Evolutionary conservation across 2,888 invertebrate genomes (phyloP).

Genomic region (Keiferia lycopersicella): DNA sequence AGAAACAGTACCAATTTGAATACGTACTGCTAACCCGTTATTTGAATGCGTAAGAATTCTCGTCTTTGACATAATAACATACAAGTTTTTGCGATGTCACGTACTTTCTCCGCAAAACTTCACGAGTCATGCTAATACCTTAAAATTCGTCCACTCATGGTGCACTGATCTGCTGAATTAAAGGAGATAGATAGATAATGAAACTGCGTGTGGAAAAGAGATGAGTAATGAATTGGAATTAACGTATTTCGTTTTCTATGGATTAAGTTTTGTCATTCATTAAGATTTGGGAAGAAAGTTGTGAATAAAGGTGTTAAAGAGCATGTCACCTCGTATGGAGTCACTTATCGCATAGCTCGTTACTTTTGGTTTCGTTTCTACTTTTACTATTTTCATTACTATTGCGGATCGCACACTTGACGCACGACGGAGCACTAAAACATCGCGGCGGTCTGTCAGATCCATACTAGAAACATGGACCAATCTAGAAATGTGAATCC

Average conservation of each 20-base stretch:
- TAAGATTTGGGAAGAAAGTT: conserved; percentile 9
- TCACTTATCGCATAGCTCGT: conserved; percentile 1
- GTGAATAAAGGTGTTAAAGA: not conserved
- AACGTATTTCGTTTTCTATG: conserved; percentile 2
- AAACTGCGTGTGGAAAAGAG: not conserved
- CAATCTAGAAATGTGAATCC: too few species aligned
- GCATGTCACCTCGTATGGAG: conserved; percentile 1
- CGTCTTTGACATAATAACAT: conserved; percentile 20
- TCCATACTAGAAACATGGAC: too few species aligned
- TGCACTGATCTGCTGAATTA: conserved; percentile 5
- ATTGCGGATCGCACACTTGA: too few species aligned
- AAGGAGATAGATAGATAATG: conserved; percentile 12
- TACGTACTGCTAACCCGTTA: not conserved
- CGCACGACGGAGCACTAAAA: too few species aligned
- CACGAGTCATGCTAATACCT: conserved; percentile 23
- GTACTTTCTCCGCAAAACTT: conserved; percentile 25
- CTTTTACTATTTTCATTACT: conserved; percentile 16
- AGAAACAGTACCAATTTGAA: not conserved
- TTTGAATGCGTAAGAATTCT: not conserved
- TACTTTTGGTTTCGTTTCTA: conserved; percentile 18
- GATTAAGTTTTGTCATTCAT: conserved; percentile 8
- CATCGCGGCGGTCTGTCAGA: too few species aligned
- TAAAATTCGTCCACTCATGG: conserved; percentile 18
- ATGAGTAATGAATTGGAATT: not conserved
- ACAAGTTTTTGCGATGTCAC: conserved; percentile 24